Percentiles rank a stretch among this genome's conserved stretches.
Evolutionary conservation across 1,140 invertebrate genomes (phyloP).

Genomic region (Stratiolaelaps scimitus): DNA sequence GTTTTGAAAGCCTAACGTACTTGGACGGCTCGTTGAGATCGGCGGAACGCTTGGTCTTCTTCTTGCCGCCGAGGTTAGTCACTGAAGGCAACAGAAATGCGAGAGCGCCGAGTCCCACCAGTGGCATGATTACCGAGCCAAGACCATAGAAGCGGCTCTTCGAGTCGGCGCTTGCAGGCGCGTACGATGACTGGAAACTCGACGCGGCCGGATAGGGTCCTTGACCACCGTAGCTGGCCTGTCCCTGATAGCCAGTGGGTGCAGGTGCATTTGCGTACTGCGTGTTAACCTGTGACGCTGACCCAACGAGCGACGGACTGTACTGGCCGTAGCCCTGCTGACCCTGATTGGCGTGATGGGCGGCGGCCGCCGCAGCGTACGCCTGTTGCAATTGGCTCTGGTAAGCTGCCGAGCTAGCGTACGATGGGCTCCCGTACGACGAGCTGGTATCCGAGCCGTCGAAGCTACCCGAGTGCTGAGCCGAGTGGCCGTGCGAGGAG

Average conservation of each 20-base stretch:
- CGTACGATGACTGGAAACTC: slow-evolving; percentile 31
- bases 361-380: neutral
- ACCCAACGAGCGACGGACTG: neutral
- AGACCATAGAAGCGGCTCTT: slow-evolving; percentile 35
- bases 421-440: neutral
- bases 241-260: neutral
- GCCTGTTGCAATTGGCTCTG: slow-evolving; percentile 18
- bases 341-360: neutral
- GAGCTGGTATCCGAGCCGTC: neutral
- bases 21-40: slow-evolving; percentile 30
- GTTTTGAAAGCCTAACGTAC: too few species aligned
- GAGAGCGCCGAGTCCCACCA: slow-evolving; percentile 37
- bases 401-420: neutral
- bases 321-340: neutral
- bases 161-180: slow-evolving; percentile 22
- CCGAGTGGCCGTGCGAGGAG: slow-evolving; percentile 6
- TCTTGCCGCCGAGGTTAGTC: slow-evolving; percentile 35
- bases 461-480: neutral
- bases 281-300: neutral
- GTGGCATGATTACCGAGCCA: slow-evolving; percentile 37
- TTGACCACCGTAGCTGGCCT: neutral
- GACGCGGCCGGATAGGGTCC: slow-evolving; percentile 29
- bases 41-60: slow-evolving; percentile 30
- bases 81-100: slow-evolving; percentile 37
- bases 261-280: slow-evolving; percentile 14